phyloP scores from a whole-genome alignment of 2,113 vertebrate genomes.

The Rhipidura dahli region DNA sequence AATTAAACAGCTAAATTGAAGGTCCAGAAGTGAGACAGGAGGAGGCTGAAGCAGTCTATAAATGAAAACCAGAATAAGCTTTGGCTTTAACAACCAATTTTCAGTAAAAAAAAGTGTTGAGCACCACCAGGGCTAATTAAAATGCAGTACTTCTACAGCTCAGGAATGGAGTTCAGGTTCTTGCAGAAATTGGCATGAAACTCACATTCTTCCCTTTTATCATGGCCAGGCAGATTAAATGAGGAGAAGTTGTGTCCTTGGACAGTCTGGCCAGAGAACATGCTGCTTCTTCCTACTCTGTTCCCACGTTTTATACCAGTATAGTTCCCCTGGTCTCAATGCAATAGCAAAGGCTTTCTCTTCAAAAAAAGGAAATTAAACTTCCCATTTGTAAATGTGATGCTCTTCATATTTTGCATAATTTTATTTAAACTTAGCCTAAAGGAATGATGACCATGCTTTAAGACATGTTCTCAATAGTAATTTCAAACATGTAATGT shows the following conservation, averaged over 20 bases:
- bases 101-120: background rate
- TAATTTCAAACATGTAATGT: background rate
- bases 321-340: background rate
- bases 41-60: background rate
- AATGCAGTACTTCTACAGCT: background rate
- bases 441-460: background rate
- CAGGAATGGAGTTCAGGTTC: background rate
- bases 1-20: background rate
- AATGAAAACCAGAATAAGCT: background rate
- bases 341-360: background rate
- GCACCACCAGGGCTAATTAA: background rate
- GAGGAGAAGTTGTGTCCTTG: background rate
- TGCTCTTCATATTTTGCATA: background rate
- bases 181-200: background rate
- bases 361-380: background rate
- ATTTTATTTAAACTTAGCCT: background rate
- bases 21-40: background rate
- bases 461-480: background rate
- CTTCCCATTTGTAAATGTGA: background rate
- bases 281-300: background rate
- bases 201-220: background rate
- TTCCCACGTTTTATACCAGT: background rate
- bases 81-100: background rate
- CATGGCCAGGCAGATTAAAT: background rate
- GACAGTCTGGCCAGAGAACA: background rate